phyloP scores from a whole-genome alignment of 2,797 vertebrate species.

The Poeciliopsis turneri region DNA sequence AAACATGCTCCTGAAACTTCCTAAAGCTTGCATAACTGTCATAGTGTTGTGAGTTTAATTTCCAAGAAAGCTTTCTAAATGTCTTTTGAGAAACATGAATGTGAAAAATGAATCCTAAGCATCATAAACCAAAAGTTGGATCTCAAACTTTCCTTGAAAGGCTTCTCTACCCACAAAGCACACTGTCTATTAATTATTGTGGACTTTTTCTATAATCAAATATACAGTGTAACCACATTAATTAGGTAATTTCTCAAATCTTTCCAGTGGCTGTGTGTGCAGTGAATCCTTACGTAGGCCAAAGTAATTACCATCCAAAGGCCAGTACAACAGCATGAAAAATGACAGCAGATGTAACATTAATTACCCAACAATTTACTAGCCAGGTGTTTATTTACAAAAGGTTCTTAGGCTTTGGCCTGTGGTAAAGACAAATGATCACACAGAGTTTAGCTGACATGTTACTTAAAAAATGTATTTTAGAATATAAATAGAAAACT shows the following conservation, averaged over 20 bases:
- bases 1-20: not conserved
- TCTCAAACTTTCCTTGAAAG: not conserved
- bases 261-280: constrained; percentile 8
- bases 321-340: constrained; percentile 49
- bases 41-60: not conserved
- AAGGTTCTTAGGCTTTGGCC: constrained; percentile 33
- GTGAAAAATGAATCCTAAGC: not conserved
- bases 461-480: constrained; percentile 22
- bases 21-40: not conserved
- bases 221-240: constrained; percentile 5
- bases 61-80: not conserved
- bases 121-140: not conserved
- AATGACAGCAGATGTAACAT: constrained; percentile 49
- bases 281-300: constrained; percentile 37
- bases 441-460: constrained; percentile 1
- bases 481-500: constrained; percentile 10
- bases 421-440: constrained; percentile 54
- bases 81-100: not conserved
- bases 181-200: not conserved
- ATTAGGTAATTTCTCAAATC: constrained; percentile 32
- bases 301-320: constrained; percentile 57
- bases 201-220: not conserved
- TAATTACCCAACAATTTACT: constrained; percentile 53
- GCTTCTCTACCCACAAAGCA: not conserved
- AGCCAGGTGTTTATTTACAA: constrained; percentile 60